phyloP scores from a whole-genome alignment of 2,113 vertebrate genomes.

The Prinia subflava region DNA sequence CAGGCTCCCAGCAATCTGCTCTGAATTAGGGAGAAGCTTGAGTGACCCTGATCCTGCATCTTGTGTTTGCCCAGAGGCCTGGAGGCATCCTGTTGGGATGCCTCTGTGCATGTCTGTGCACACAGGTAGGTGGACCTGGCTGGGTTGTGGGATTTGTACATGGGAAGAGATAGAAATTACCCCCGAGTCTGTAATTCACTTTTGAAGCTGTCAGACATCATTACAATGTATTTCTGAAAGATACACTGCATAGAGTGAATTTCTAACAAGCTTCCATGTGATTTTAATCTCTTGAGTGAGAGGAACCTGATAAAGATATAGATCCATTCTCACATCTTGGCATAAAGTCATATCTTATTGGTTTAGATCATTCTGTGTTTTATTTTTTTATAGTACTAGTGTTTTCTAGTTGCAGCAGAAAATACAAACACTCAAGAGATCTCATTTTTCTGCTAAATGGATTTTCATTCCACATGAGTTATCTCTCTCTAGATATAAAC shows the following conservation, averaged over 20 bases:
- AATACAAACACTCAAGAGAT: slow-evolving; percentile 63
- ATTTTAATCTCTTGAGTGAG: slow-evolving; percentile 66
- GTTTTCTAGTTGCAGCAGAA: slow-evolving; percentile 65
- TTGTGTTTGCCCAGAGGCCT: background rate
- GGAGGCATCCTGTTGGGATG: background rate
- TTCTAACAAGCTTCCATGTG: slow-evolving; percentile 68
- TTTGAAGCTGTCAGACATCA: slow-evolving; percentile 50
- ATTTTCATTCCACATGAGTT: slow-evolving; percentile 62
- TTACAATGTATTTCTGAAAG: slow-evolving; percentile 65
- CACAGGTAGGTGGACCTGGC: background rate
- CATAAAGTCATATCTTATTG: slow-evolving; percentile 71
- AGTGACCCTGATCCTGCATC: background rate
- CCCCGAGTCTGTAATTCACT: slow-evolving; percentile 41
- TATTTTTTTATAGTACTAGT: slow-evolving; percentile 48
- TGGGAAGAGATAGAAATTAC: background rate
- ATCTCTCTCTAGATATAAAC: slow-evolving; percentile 56
- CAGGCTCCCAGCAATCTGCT: background rate
- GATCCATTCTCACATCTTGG: slow-evolving; percentile 63
- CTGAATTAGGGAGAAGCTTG: background rate
- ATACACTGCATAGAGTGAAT: slow-evolving; percentile 29
- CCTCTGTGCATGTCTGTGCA: background rate
- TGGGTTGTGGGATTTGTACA: background rate
- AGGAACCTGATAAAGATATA: slow-evolving; percentile 72
- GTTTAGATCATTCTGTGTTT: slow-evolving; percentile 60
- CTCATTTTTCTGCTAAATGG: slow-evolving; percentile 68